These are phyloP conservation scores for Coluber constrictor DNA, from an alignment of 2,797 vertebrate species.

Conservation along the genomic window DNA sequence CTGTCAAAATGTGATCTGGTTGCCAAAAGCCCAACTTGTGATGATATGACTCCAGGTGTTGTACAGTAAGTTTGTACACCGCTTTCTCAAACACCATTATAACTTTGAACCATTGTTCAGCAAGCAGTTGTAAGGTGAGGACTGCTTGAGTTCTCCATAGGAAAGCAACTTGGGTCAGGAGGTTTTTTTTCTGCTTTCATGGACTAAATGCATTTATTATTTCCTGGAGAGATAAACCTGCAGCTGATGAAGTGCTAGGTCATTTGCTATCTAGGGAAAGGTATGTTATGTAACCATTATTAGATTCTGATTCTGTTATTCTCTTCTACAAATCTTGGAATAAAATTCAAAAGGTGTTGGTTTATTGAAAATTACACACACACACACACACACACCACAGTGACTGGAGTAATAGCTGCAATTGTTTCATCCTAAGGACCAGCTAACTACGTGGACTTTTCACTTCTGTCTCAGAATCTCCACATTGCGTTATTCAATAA, in stretches of 20 bases:
- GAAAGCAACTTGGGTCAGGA: background rate
- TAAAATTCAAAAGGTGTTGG: background rate
- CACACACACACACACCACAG: too few relatives aligned
- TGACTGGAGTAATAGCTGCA: background rate
- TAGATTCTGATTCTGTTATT: background rate
- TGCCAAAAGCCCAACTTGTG: background rate
- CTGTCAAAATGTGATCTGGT: background rate
- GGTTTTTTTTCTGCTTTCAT: background rate
- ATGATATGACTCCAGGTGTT: background rate
- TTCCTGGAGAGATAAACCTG: background rate
- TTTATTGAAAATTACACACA: background rate
- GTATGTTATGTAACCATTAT: background rate
- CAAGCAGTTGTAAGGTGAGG: background rate
- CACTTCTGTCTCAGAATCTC: background rate
- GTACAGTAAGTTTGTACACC: background rate
- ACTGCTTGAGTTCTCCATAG: background rate
- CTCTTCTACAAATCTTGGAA: background rate
- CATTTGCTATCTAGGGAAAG: background rate
- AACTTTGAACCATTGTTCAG: background rate
- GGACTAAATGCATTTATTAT: background rate
- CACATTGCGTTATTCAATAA: background rate
- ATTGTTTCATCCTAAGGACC: background rate
- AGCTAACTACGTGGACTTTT: background rate
- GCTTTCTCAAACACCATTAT: background rate
- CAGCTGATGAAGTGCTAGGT: background rate